phyloP scores from a whole-genome alignment of 1,140 invertebrate genomes.

The Octopus sinensis region DNA sequence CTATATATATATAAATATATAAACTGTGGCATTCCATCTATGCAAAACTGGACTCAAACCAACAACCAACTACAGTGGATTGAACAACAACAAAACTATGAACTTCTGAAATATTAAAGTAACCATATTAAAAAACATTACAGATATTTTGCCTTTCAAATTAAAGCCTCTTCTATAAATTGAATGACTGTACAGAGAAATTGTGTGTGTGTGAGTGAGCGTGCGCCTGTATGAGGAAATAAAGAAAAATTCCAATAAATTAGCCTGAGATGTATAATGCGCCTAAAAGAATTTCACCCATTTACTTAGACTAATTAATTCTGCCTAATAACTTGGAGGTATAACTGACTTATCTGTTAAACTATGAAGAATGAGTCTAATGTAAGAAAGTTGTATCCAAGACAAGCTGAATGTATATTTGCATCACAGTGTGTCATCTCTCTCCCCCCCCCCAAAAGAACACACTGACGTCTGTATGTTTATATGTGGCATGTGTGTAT shows the following conservation, averaged over 20 bases:
- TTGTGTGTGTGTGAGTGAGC: background rate
- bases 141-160: background rate
- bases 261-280: no score
- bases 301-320: no score
- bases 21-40: background rate
- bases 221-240: background rate
- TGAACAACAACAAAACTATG: background rate
- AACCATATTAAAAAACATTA: background rate
- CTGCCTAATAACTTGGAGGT: no score
- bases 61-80: background rate
- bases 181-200: background rate
- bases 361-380: no score
- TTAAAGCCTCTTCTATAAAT: background rate
- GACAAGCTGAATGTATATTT: background rate
- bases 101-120: background rate
- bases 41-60: background rate
- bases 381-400: background rate
- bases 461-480: background rate
- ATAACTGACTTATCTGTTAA: no score
- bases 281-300: no score
- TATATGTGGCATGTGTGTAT: background rate
- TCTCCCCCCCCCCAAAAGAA: background rate
- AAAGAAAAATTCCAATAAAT: no score
- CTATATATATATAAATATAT: background rate
- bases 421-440: background rate